A percentile compares a stretch with the other conserved stretches of the same genome.
Evolutionary conservation across 1,140 invertebrate species (phyloP).

Genomic region (Pogonognathellus flavescens): DNA sequence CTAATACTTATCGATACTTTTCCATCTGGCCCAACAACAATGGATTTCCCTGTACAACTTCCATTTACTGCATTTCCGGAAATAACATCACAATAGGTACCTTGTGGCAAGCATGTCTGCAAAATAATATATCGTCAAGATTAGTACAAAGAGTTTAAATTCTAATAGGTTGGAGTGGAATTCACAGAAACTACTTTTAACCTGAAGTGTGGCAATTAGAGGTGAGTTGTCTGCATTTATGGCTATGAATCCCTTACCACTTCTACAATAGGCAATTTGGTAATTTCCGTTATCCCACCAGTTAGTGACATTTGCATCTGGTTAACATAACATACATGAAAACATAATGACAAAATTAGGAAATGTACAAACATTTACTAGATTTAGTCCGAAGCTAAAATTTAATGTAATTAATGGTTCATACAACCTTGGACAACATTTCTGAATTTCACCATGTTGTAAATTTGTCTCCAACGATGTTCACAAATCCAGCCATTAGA

Average conservation of each 20-base stretch:
- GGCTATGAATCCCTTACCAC: slow-evolving; percentile 70
- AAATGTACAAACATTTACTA: slow-evolving; percentile 64
- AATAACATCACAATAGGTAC: slow-evolving; percentile 75
- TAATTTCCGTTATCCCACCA: slow-evolving; percentile 71
- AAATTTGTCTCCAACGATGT: slow-evolving; percentile 85
- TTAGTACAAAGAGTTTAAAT: too few species aligned
- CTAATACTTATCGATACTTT: slow-evolving; percentile 76
- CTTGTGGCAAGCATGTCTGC: slow-evolving; percentile 72
- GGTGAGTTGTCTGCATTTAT: slow-evolving; percentile 70
- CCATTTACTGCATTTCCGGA: slow-evolving; percentile 71
- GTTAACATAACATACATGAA: not conserved
- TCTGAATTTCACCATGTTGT: slow-evolving; percentile 83
- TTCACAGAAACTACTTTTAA: slow-evolving; percentile 29
- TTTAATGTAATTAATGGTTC: too few species aligned
- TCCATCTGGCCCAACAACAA: slow-evolving; percentile 75
- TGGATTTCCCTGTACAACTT: slow-evolving; percentile 71
- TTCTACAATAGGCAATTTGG: slow-evolving; percentile 71
- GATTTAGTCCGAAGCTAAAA: slow-evolving; percentile 18
- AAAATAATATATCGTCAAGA: slow-evolving; percentile 22
- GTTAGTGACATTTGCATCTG: slow-evolving; percentile 67
- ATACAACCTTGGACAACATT: slow-evolving; percentile 74
- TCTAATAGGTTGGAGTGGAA: not conserved
- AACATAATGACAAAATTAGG: not conserved
- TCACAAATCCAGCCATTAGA: slow-evolving; percentile 89
- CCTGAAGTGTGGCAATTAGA: slow-evolving; percentile 64